phyloP scores from a whole-genome alignment of 2,113 vertebrate genomes.

The Alethe diademata region DNA sequence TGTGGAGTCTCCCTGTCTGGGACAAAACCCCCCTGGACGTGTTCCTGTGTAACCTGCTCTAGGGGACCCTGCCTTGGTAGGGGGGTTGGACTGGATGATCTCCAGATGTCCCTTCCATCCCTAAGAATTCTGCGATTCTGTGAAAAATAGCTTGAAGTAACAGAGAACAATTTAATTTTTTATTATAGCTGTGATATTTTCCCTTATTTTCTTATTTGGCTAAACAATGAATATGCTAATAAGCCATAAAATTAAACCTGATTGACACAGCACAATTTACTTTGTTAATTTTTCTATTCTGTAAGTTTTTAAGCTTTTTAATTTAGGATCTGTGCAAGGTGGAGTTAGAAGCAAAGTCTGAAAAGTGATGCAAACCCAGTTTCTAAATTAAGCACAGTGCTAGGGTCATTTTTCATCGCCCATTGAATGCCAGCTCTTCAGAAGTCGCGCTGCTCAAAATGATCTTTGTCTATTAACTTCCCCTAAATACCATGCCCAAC shows the following conservation, averaged over 20 bases:
- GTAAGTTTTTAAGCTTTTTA: neutral
- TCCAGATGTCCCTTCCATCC: neutral
- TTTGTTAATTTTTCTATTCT: neutral
- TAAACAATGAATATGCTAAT: neutral
- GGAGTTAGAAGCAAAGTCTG: neutral
- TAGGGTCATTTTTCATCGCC: neutral
- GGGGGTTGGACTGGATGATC: neutral
- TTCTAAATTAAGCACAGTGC: neutral
- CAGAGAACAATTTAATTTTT: neutral
- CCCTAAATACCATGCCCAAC: neutral
- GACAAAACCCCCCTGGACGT: neutral
- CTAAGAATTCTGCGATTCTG: neutral
- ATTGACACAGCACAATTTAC: neutral
- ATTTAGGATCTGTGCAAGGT: neutral
- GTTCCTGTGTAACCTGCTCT: neutral
- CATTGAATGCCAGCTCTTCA: neutral
- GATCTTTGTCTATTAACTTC: slow-evolving; percentile 27
- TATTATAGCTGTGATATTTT: neutral
- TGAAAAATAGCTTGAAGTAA: neutral
- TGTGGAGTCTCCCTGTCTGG: neutral
- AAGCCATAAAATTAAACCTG: neutral
- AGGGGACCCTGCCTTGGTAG: neutral
- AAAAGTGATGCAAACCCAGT: neutral
- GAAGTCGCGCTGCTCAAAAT: neutral
- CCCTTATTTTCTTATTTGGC: neutral